Base-by-base conservation (phyloP, 2,797 vertebrate species). In the Argyrosomus regius region DNA sequence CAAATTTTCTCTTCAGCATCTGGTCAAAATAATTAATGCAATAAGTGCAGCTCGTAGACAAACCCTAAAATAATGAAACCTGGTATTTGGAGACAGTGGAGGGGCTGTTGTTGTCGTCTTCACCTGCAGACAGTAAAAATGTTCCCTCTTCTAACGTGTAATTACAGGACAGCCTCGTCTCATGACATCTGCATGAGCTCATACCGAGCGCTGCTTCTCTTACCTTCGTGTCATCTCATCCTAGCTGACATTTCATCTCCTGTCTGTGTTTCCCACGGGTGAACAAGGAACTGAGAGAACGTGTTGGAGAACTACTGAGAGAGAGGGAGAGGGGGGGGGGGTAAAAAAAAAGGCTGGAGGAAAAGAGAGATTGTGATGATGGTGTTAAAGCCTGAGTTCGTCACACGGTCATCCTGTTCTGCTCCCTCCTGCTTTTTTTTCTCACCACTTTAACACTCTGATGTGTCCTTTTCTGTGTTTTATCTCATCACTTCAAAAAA, bases 211-310 rank as follows among this genome's bases (percentile, higher is more conserved):
- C 4, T 31, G 6, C 26, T 26, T 73, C 4, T 61, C 14, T 35
- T 65, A 39, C 26, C 28, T 7, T 61, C 43, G 70, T 66, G 72
- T 83, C 69, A 57, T 46, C 49, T 45, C 11, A 43, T 56, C 58
- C 60, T 78, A 9, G 7, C 4, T 58, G 63, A 80, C 57, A 22
- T 77, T 71, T 74, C 12, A 24, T 50, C 1, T 59, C 17, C 17
- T 61, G 22, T 57, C 24, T 56, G 1, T 75, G 50, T 60, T 46
- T 6, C 2, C 8, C 28, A 0, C 1, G 18, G 18, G 11, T 24
- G 39, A 56, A 63, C 28, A 1, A 57, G 28, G 67, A 5, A 39
- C 61, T 13, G 60, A 13, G 60, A 13, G 45, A 18, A 22, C 11
- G 16, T 75, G 72, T 64, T 53, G 71, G 54, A 66, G 18, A 75